These are phyloP conservation scores for Dastarcus helophoroides DNA, from an alignment of 2,888 invertebrate species.

Conservation along the genomic window DNA sequence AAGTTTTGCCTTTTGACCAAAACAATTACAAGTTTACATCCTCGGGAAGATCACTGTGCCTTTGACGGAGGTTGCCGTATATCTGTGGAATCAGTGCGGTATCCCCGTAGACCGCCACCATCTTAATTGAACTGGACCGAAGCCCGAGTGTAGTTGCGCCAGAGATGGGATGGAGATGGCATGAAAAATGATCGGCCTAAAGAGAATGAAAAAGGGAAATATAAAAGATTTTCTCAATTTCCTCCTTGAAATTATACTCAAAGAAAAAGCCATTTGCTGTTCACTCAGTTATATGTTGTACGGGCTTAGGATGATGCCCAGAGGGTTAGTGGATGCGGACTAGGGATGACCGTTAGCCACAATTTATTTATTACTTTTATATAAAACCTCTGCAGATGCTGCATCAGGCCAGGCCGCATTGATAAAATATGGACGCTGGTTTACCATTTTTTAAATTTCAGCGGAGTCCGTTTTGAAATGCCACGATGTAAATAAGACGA, in stretches of 20 bases:
- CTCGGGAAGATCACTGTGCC: too few relatives aligned
- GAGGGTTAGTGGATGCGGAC: conserved; percentile 9
- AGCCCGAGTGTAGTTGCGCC: conserved; percentile 20
- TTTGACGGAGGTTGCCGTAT: conserved; percentile 19
- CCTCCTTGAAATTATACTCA: conserved; percentile 37
- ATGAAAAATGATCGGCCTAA: conserved; percentile 41
- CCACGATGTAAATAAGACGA: too few relatives aligned
- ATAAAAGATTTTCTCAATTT: conserved; percentile 40
- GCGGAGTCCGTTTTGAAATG: too few relatives aligned
- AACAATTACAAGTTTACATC: too few relatives aligned
- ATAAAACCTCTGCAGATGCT: too few relatives aligned
- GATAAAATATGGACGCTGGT: too few relatives aligned
- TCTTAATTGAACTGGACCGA: conserved; percentile 38
- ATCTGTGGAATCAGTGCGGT: conserved; percentile 19
- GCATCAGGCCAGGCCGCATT: too few relatives aligned
- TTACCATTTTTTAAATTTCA: too few relatives aligned
- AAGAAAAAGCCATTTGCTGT: conserved; percentile 33
- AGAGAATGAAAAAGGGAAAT: conserved; percentile 38
- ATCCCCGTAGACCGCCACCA: conserved; percentile 31
- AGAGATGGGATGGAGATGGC: conserved; percentile 35
- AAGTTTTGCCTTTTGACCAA: too few relatives aligned
- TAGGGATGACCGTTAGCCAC: too few relatives aligned
- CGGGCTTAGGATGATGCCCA: conserved; percentile 16
- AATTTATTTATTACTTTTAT: too few relatives aligned
- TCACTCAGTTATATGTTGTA: conserved; percentile 26